Percentiles rank a stretch among this genome's conserved stretches.
These are phyloP conservation scores for Brienomyrus brachyistius DNA, from an alignment of 2,113 vertebrate species.

Conservation along the genomic window DNA sequence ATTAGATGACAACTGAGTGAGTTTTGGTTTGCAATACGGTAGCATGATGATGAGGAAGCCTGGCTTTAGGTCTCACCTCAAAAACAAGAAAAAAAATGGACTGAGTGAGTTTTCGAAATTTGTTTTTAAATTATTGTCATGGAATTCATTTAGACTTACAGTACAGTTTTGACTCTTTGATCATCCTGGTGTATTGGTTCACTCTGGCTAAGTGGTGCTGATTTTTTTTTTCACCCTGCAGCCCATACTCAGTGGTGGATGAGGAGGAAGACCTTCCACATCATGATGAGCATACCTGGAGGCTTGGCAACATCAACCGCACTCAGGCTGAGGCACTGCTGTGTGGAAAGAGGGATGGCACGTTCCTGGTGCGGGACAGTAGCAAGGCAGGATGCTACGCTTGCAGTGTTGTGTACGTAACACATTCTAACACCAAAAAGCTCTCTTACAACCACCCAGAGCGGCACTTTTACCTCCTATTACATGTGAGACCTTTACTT, in stretches of 20 bases:
- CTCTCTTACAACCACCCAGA: neutral
- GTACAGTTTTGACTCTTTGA: neutral
- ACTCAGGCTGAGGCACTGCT: slow-evolving; percentile 83
- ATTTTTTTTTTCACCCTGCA: slow-evolving; percentile 33
- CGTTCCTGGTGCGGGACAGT: slow-evolving; percentile 96
- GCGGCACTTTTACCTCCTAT: neutral
- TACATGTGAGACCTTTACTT: neutral
- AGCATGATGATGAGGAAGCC: neutral
- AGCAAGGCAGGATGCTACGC: slow-evolving; percentile 96
- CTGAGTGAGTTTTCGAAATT: neutral
- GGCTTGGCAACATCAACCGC: slow-evolving; percentile 89
- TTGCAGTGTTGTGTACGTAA: slow-evolving; percentile 95
- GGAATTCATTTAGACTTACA: neutral
- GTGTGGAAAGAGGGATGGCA: slow-evolving; percentile 86
- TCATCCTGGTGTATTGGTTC: neutral
- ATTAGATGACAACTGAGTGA: neutral
- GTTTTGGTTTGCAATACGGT: neutral
- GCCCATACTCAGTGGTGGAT: slow-evolving; percentile 94
- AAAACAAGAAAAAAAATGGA: neutral
- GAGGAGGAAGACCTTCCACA: slow-evolving; percentile 95
- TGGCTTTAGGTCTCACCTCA: neutral
- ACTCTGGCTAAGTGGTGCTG: neutral
- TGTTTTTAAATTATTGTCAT: neutral
- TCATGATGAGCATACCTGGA: slow-evolving; percentile 91
- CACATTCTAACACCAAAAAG: neutral